Conservation (phyloP, 1,140 invertebrate species). For the Trinorchestia longiramus region DNA sequence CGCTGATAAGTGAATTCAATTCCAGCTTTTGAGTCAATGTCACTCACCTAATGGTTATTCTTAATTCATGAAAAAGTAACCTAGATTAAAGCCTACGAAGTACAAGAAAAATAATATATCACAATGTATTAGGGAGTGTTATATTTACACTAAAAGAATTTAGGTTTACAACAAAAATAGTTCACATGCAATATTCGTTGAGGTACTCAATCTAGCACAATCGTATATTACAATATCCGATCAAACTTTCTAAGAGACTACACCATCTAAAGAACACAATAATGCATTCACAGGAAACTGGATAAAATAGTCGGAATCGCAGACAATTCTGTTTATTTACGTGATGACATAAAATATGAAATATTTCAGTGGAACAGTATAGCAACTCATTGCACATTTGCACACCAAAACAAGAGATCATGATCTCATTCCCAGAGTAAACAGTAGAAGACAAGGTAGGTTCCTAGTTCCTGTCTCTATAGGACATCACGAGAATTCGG, state of each 20-base stretch:
- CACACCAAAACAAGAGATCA: not conserved
- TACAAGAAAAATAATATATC: no score
- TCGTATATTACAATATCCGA: not conserved
- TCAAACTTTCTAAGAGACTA: not conserved
- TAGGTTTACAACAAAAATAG: no score
- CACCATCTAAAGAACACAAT: not conserved
- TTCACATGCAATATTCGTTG: not conserved
- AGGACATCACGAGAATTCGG: not conserved
- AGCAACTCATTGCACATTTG: not conserved
- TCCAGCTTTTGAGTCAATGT: not conserved
- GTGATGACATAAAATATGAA: not conserved
- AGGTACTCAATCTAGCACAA: not conserved
- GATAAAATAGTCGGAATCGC: not conserved
- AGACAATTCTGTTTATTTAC: not conserved
- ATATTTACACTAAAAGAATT: no score
- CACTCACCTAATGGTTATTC: no score
- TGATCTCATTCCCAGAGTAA: not conserved
- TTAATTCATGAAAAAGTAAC: no score
- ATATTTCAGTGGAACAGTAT: not conserved
- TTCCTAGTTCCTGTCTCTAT: not conserved
- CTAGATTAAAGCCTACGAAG: no score
- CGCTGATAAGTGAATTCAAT: not conserved
- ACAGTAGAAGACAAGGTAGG: not conserved
- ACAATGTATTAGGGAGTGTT: no score
- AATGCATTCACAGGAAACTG: not conserved